Percentiles rank a stretch among this genome's conserved stretches.
phyloP scores from a whole-genome alignment of 2,888 invertebrate species.

The Neocrepidodera transversa region DNA sequence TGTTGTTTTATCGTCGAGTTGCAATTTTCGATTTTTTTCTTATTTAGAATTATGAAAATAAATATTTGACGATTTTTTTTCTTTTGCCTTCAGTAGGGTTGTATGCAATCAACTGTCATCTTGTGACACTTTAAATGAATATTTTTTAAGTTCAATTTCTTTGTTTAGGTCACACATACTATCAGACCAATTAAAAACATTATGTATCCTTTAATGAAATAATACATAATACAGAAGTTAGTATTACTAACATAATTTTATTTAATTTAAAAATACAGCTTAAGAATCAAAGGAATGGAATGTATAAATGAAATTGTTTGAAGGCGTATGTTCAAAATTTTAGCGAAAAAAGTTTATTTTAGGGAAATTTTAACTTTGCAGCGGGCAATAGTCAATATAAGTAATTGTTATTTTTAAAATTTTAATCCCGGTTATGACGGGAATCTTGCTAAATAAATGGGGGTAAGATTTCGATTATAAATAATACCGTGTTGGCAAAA shows the following conservation, averaged over 20 bases:
- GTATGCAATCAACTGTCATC: background rate
- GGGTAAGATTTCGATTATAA: conserved; percentile 21
- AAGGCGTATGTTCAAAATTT: conserved; percentile 12
- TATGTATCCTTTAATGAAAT: too few species aligned
- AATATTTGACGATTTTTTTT: conserved; percentile 4
- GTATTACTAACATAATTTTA: too few species aligned
- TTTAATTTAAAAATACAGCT: too few species aligned
- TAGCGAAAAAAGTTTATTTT: background rate
- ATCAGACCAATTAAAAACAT: too few species aligned
- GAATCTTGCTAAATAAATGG: conserved; percentile 4
- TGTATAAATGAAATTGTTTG: conserved; percentile 7
- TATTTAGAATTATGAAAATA: conserved; percentile 23
- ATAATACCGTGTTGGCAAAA: conserved; percentile 13
- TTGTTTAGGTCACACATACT: background rate
- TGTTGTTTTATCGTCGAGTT: conserved; percentile 13
- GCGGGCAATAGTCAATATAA: background rate
- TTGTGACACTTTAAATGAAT: background rate
- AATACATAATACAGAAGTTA: too few species aligned
- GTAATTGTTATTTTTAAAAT: background rate
- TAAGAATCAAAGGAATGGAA: too few species aligned
- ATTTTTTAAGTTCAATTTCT: background rate
- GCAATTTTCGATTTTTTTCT: conserved; percentile 26
- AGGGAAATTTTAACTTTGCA: background rate
- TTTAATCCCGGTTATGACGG: background rate
- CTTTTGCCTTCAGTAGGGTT: background rate